Base-by-base conservation (phyloP, 2,113 vertebrate genomes). In the Benitochromis conjunctus region DNA sequence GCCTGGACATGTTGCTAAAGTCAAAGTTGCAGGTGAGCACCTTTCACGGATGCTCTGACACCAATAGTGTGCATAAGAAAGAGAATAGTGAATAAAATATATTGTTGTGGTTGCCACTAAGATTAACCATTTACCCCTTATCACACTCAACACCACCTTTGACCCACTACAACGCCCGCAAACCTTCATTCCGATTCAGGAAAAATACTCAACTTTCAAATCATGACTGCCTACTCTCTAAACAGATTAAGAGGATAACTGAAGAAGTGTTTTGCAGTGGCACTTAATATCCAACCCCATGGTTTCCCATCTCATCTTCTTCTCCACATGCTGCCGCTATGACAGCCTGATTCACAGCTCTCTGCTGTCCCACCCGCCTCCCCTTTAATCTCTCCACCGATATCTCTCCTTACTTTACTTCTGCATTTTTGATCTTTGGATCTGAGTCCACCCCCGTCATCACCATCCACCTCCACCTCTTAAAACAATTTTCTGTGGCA, bases 301-400 rank as follows among this genome's bases (percentile, higher is more conserved):
- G 88, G 79, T 80, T 90, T 88, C 88, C 84, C 81, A 66, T 87
- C 79, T 93, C 87, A 86, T 89, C 85, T 86, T 85, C 86, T 57
- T 87, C 87, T 86, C 88, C 84, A 88, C 86, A 85, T 69, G 85
- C 86, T 62, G 69, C 71, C 77, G 89, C 53, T 82, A 36, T 81
- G 79, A 88, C 83, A 82, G 84, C 55, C 89, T 91, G 89, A 91
- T 89, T 92, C 92, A 90, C 89, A 78, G 69, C 86, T 85, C 89
- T 89, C 89, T 83, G 46, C 60, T 79, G 43, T 88, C 62, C 88
- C 89, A 81, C 85, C 92, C 51, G 85, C 88, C 79, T 78, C 78
- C 81, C 79, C 79, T 90, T 92, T 92, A 91, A 92, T 93, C 89
- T 93, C 88, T 92, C 82, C 60, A 41, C 77, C 8, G 29, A 83